Evolutionary conservation across 2,888 invertebrate species (phyloP), one percentile per base, ranked within the genome.

Genomic region (Andrena haemorrhoa): DNA sequence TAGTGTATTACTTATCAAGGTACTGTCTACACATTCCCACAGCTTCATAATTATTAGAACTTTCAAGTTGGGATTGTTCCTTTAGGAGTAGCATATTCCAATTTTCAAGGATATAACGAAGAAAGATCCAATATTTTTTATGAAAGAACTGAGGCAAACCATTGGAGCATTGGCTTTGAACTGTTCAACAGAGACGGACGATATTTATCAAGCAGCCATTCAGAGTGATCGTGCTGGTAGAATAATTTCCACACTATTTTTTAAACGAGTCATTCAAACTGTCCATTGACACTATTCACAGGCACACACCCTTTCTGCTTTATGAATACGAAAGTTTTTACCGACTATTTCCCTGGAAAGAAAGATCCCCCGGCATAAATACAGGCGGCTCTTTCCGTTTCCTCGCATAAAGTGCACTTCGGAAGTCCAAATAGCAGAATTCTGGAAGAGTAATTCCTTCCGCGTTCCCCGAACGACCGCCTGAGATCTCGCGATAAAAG

Each of bases 401-500:
- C 20, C 26, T 26, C 2, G n/a, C 26, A 16, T 49, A 75, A 56
- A 63, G 35, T 23, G 29, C 29, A 10, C 29, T 51, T 20, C 20
- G 10, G 35, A 47, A 66, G 53, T 66, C 47, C 49, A 58, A 53
- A 33, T 51, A 31, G 5, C 26, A 2, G 23, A 16, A 60, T 64
- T 47, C 31, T 16, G 47, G 16, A 61, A 47, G 58, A 72, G 75
- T 75, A 51, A 69, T 68, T 53, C 51, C 56, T 61, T 58, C 5
- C 65, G 51, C 2, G 20, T 35, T 23, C 23, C 20, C 23, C 1
- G 10, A 23, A 35, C 63, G n/a, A 23, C 10, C 69, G 41, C 64
- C n/a, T 8, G 53, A 41, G 29, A 70, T 79, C 63, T n/a, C 71
- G 47, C 63, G 82, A 82, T 82, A 81, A 81, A 72, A 71, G 61